Evolutionary conservation across 2,888 invertebrate genomes (phyloP).

Genomic region (Cenopis cana): DNA sequence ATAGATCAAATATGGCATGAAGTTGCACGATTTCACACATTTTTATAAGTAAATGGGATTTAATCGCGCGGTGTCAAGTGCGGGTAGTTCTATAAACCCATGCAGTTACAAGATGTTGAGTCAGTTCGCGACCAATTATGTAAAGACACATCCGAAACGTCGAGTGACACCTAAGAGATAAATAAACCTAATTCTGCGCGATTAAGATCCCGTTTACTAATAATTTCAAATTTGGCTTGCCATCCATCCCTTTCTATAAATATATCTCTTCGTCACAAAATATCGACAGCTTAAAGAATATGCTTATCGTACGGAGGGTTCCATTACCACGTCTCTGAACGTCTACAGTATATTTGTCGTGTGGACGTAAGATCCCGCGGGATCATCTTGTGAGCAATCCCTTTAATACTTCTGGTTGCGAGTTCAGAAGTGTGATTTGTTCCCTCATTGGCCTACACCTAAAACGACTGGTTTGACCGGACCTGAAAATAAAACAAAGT

Average conservation of each 20-base stretch:
- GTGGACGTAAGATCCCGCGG: conserved; percentile 73
- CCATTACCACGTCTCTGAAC: conserved; percentile 50
- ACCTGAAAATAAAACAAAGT: conserved; percentile 56
- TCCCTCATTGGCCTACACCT: conserved; percentile 58
- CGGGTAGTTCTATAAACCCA: too few species aligned
- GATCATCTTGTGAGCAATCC: conserved; percentile 68
- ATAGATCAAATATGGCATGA: not conserved
- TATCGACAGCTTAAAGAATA: conserved; percentile 34
- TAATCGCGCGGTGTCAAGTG: too few species aligned
- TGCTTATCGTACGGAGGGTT: conserved; percentile 58
- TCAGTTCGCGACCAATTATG: too few species aligned
- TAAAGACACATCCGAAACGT: too few species aligned
- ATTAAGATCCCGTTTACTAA: not conserved
- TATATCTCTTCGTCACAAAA: conserved; percentile 35
- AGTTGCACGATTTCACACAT: too few species aligned
- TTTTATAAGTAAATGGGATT: too few species aligned
- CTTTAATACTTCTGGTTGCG: conserved; percentile 47
- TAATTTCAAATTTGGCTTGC: conserved; percentile 14
- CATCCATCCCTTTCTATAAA: conserved; percentile 13
- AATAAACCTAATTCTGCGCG: too few species aligned
- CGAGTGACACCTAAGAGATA: too few species aligned
- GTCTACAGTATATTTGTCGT: conserved; percentile 60
- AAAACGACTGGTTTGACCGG: conserved; percentile 65
- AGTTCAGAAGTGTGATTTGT: conserved; percentile 44
- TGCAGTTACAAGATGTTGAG: too few species aligned